phyloP scores from a whole-genome alignment of 2,888 invertebrate genomes.

The Euzetes globulus region DNA sequence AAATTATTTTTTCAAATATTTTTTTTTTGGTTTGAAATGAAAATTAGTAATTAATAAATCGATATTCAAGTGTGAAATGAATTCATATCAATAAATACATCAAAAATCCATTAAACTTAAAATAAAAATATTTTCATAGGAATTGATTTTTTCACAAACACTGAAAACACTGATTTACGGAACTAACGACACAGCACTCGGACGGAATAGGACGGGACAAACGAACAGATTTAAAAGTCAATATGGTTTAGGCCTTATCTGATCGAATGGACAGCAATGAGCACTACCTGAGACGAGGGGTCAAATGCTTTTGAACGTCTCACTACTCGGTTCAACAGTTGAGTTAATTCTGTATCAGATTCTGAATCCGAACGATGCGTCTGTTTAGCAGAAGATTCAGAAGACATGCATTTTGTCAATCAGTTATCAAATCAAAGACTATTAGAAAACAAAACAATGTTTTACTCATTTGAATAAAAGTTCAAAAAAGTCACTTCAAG shows the following conservation, averaged over 20 bases:
- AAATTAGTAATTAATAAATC: background rate
- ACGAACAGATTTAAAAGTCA: background rate
- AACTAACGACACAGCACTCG: background rate
- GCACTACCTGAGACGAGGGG: constrained; percentile 30
- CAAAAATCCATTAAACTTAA: too few relatives aligned
- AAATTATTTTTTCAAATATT: background rate
- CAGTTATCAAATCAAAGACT: background rate
- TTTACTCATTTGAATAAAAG: background rate
- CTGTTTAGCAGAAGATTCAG: constrained; percentile 10
- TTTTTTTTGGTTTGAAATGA: background rate
- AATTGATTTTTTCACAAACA: background rate
- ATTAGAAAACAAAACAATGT: background rate
- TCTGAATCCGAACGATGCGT: constrained; percentile 41
- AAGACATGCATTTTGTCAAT: constrained; percentile 19
- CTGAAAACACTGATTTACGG: background rate
- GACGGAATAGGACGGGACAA: background rate
- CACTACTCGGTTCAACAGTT: constrained; percentile 42
- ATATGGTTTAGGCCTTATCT: background rate
- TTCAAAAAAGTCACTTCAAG: background rate
- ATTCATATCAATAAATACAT: too few relatives aligned
- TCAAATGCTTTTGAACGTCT: constrained; percentile 42
- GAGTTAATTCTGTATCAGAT: constrained; percentile 43
- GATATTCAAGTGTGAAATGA: background rate
- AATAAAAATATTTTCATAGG: too few relatives aligned
- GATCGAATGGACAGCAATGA: background rate